Evolutionary conservation across 1,140 invertebrate species (phyloP).

Genomic region (Physella acuta): DNA sequence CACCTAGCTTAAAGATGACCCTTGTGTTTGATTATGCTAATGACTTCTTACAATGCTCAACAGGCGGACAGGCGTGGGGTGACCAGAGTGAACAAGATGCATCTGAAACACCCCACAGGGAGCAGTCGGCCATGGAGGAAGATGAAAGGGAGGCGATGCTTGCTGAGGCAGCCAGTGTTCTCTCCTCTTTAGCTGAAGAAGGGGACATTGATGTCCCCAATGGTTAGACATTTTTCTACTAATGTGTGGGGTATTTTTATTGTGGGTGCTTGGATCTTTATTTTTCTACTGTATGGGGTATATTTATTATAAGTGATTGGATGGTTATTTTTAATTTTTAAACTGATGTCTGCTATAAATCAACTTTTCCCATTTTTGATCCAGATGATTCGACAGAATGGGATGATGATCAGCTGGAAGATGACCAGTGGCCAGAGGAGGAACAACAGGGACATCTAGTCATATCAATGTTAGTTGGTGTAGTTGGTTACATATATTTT

Average conservation of each 20-base stretch:
- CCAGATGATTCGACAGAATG: constrained; percentile 10
- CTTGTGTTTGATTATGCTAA: too few species aligned
- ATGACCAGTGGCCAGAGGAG: constrained; percentile 13
- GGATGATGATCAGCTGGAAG: constrained; percentile 8
- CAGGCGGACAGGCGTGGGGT: too few species aligned
- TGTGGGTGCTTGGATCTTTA: background rate
- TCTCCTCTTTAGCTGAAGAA: constrained; percentile 22
- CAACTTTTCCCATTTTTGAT: too few species aligned
- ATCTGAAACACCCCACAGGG: too few species aligned
- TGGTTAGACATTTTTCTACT: background rate
- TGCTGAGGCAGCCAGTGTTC: constrained; percentile 2
- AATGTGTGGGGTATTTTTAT: background rate
- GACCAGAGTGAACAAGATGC: too few species aligned
- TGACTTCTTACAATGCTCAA: too few species aligned
- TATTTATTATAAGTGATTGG: background rate
- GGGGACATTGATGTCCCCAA: constrained; percentile 7
- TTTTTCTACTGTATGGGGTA: background rate
- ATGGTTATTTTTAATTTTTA: background rate
- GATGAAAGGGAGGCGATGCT: background rate
- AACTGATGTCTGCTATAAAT: background rate
- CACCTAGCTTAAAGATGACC: too few species aligned
- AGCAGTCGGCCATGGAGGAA: too few species aligned
- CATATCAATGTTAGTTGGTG: too few species aligned
- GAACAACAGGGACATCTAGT: background rate
- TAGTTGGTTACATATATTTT: background rate